Conservation (phyloP, 2,797 vertebrate genomes). For the Furcifer pardalis region DNA sequence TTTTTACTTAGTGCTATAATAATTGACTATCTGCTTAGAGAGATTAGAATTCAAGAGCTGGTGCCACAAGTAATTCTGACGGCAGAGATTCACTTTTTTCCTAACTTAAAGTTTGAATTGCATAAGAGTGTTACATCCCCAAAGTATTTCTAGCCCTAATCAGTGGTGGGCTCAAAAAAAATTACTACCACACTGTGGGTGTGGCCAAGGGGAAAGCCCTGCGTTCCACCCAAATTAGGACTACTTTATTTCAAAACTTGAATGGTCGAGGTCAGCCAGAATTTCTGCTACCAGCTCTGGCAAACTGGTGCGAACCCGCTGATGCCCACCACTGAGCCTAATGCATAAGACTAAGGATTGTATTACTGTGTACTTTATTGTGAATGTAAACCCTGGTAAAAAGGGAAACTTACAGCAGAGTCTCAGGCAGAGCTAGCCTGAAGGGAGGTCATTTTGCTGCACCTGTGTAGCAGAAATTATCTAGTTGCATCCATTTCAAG, state of each 20-base stretch:
- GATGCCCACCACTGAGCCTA: too few relatives aligned
- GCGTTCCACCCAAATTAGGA: too few relatives aligned
- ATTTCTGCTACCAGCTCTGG: too few relatives aligned
- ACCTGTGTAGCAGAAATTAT: not conserved
- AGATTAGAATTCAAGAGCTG: not conserved
- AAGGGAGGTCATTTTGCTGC: not conserved
- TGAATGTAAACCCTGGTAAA: too few relatives aligned
- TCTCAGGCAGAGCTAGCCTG: not conserved
- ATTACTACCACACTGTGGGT: too few relatives aligned
- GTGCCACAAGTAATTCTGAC: not conserved
- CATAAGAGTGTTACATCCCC: not conserved
- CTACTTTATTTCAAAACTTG: too few relatives aligned
- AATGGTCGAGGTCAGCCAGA: too few relatives aligned
- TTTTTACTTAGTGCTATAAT: not conserved
- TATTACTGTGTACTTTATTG: not conserved
- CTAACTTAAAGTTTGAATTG: not conserved
- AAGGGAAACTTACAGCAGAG: not conserved
- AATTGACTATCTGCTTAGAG: not conserved
- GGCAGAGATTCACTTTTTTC: not conserved
- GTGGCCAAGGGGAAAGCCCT: too few relatives aligned
- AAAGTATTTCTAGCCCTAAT: not conserved
- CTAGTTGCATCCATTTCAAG: conserved; percentile 6
- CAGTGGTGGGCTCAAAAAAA: too few relatives aligned
- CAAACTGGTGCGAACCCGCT: too few relatives aligned
- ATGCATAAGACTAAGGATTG: not conserved